phyloP scores from a whole-genome alignment of 1,140 invertebrate genomes.

The Mylabris phalerata region DNA sequence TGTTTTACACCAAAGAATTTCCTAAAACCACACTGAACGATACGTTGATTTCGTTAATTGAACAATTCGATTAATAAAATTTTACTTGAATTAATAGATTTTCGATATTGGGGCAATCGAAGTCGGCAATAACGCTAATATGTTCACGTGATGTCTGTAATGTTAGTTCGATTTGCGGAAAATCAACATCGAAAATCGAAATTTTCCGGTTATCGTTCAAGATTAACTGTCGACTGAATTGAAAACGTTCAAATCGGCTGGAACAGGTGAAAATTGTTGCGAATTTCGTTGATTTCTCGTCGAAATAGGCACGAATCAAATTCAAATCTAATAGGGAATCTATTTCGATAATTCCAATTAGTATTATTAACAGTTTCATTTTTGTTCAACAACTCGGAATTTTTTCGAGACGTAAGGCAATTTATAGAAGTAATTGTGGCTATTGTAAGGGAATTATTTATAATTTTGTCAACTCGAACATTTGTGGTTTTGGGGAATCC shows the following conservation, averaged over 20 bases:
- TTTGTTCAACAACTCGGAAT: no score
- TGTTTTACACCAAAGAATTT: constrained; percentile 16
- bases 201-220: not conserved
- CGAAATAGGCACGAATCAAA: constrained; percentile 13
- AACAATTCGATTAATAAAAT: not conserved
- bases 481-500: no score
- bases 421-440: no score
- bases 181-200: constrained; percentile 3
- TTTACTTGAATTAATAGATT: constrained; percentile 5
- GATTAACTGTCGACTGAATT: not conserved
- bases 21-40: constrained; percentile 1
- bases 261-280: constrained; percentile 7
- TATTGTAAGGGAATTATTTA: no score
- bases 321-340: not conserved
- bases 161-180: not conserved
- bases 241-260: not conserved
- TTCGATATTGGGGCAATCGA: constrained; percentile 11
- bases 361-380: not conserved
- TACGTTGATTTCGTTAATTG: not conserved
- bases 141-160: constrained; percentile 1
- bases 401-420: no score
- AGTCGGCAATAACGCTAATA: constrained; percentile 14
- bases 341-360: not conserved
- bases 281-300: constrained; percentile 1
- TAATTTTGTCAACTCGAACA: no score